These are phyloP conservation scores for Megaptera novaeangliae DNA, from an alignment of 2,113 vertebrate species.

Conservation along the genomic window DNA sequence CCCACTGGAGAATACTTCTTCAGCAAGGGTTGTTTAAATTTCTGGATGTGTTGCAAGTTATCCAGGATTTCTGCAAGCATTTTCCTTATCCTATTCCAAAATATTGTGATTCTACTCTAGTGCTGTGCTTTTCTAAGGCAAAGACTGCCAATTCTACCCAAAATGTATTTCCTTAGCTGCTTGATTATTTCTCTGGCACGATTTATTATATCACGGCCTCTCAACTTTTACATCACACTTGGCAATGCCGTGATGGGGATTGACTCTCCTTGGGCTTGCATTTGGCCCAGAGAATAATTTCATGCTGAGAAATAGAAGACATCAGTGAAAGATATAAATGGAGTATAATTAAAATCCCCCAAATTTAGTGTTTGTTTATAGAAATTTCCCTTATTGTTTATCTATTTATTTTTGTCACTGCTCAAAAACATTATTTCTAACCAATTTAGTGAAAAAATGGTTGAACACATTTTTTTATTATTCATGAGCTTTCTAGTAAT, in stretches of 20 bases:
- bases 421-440: not conserved
- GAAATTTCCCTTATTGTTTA: not conserved
- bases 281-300: conserved; percentile 2
- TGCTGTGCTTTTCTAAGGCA: not conserved
- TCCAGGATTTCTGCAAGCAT: not conserved
- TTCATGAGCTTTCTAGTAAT: conserved; percentile 24
- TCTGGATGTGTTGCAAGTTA: not conserved
- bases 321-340: conserved; percentile 1
- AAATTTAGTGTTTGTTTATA: not conserved
- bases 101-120: not conserved
- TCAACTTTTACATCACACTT: not conserved
- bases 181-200: not conserved
- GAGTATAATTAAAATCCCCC: not conserved
- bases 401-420: conserved; percentile 5
- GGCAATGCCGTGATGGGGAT: not conserved
- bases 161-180: not conserved
- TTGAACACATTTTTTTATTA: conserved; percentile 4
- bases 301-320: not conserved
- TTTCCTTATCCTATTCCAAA: not conserved
- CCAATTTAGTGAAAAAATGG: conserved; percentile 15
- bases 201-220: not conserved
- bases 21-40: not conserved
- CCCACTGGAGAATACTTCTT: not conserved
- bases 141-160: not conserved
- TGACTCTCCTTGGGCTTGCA: not conserved